Conservation (phyloP, 2,797 vertebrate species). For the Peromyscus eremicus region DNA sequence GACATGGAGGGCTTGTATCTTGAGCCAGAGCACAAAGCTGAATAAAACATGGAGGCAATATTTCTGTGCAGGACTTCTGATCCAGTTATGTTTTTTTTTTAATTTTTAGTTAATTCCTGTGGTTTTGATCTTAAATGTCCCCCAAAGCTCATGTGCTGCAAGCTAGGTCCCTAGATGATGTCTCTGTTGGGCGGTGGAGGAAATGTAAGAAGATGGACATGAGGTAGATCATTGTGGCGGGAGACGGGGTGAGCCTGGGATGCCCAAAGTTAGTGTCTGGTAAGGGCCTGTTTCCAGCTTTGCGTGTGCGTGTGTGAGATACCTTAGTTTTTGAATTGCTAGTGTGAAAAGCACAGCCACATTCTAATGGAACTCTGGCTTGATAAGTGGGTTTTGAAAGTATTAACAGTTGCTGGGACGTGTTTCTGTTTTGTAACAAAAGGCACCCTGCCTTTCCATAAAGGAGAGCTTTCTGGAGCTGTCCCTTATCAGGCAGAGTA, state of each 20-base stretch:
- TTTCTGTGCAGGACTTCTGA: not conserved
- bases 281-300: not conserved
- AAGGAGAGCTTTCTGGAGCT: slow-evolving; percentile 86
- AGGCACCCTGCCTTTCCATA: slow-evolving; percentile 71
- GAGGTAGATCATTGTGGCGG: not conserved
- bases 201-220: not conserved
- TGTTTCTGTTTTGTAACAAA: slow-evolving; percentile 81
- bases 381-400: slow-evolving; percentile 84
- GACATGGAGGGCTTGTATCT: not conserved
- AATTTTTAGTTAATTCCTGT: not conserved
- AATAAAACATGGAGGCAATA: accelerated
- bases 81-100: not conserved
- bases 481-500: slow-evolving; percentile 86
- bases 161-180: not conserved
- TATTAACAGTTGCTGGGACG: slow-evolving; percentile 55
- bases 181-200: not conserved
- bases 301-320: slow-evolving; percentile 73
- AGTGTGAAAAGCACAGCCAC: slow-evolving; percentile 83
- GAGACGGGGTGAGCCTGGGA: too few species aligned
- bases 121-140: not conserved
- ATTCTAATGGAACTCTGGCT: slow-evolving; percentile 84
- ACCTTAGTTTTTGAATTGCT: slow-evolving; percentile 85
- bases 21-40: not conserved
- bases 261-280: not conserved
- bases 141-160: not conserved